Evolutionary conservation across 2,888 invertebrate genomes (phyloP), one percentile per base, ranked within the genome.

Genomic region (Agonum fuliginosum): DNA sequence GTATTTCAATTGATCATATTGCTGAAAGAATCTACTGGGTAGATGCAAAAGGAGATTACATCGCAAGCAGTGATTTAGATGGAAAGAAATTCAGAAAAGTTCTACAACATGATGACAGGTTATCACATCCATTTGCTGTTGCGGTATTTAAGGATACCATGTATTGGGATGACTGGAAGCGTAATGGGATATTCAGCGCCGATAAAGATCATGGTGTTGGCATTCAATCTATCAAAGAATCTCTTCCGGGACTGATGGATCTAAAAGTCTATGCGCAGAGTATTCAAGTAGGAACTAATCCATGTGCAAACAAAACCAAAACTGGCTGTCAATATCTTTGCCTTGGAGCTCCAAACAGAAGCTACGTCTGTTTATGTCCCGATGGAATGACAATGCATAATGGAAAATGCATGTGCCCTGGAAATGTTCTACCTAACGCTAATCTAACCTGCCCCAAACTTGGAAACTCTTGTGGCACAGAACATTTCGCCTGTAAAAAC

Each of bases 81-180:
- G 95, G 95, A 0, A 87, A 88, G 43, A 84, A 87, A 77, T 92
- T 95, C 81, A 91, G 90, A 79, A 91, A 91, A 82, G 90, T 95
- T 4, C 86, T 93, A 8, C 87, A 89, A 79, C 89, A 92, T 76
- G 90, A 91, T 76, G 90, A 91, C 0, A 89, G 91, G 54, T 92
- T 94, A 0, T 90, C 93, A 0, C 96, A 96, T 89, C 96, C 96
- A 3, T 97, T 96, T 83, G 94, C 95, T 0, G 93, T 97, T 0
- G 95, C 93, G 0, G 93, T 97, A 0, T 92, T 94, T 83, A 97
- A 97, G 86, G 93, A 94, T 82, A 90, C 91, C 81, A 91, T 97
- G 90, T 96, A 94, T 83, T 97, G 96, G 96, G 94, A 96, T 83
- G 97, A 97, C 84, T 96, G 95, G 95, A 93, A 93, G 81, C 91